Evolutionary conservation across 2,888 invertebrate genomes (phyloP).

Genomic region (Atrina japonica): DNA sequence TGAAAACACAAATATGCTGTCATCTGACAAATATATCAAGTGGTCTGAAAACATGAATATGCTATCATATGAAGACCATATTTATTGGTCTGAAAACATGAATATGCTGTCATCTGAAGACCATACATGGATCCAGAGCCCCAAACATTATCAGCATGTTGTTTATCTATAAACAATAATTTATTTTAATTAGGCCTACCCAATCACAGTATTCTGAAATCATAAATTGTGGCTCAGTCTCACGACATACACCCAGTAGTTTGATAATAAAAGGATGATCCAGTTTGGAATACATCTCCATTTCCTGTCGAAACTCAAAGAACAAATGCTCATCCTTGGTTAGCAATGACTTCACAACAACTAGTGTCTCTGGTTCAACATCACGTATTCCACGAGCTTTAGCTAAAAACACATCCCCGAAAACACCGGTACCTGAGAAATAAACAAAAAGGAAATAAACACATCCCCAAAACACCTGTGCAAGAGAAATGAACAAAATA

Average conservation of each 20-base stretch:
- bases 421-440: constrained; percentile 90
- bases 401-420: constrained; percentile 94
- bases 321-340: constrained; percentile 73
- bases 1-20: too few species aligned
- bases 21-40: too few species aligned
- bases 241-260: constrained; percentile 89
- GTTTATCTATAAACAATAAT: too few species aligned
- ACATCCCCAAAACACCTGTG: not conserved
- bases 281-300: constrained; percentile 92
- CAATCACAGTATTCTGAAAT: constrained; percentile 95
- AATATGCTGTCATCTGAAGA: too few species aligned
- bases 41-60: too few species aligned
- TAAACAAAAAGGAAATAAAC: not conserved
- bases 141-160: too few species aligned
- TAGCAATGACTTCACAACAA: constrained; percentile 79
- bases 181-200: too few species aligned
- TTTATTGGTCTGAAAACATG: too few species aligned
- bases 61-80: too few species aligned
- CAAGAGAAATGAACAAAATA: not conserved
- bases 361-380: constrained; percentile 75
- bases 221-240: constrained; percentile 91
- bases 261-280: constrained; percentile 90
- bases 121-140: too few species aligned
- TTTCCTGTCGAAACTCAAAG: constrained; percentile 91
- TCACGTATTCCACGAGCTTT: constrained; percentile 83